A percentile compares a stretch with the other conserved stretches of the same genome.
phyloP scores from a whole-genome alignment of 1,140 invertebrate genomes.

The Brachionus calyciflorus region DNA sequence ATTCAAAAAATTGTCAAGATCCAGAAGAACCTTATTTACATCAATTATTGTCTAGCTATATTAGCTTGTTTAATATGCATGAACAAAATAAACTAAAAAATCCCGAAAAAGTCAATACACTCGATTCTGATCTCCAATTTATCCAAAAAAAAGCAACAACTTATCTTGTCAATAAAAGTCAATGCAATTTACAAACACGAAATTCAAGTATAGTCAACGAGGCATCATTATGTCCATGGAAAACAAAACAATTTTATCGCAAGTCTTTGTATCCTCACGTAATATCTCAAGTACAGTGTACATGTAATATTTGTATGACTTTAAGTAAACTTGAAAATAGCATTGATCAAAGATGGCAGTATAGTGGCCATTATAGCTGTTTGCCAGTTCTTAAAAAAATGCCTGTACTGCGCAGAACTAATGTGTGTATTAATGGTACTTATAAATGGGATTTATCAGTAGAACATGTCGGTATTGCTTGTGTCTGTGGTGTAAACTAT shows the following conservation, averaged over 20 bases:
- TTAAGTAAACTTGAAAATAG: no score
- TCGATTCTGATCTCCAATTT: background rate
- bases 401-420: background rate
- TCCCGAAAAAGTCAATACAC: background rate
- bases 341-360: no score
- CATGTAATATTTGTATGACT: background rate
- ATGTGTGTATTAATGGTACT: background rate
- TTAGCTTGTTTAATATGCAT: background rate
- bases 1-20: background rate
- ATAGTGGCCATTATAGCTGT: background rate
- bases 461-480: slow-evolving; percentile 13
- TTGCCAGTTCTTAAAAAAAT: background rate
- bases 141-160: slow-evolving; percentile 12
- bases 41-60: background rate
- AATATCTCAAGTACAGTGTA: slow-evolving; percentile 16
- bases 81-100: background rate
- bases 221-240: slow-evolving; percentile 9
- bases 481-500: slow-evolving; percentile 9
- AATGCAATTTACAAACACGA: background rate
- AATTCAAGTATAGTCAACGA: slow-evolving; percentile 2
- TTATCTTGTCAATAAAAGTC: background rate
- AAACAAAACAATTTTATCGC: background rate
- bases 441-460: slow-evolving; percentile 12
- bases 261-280: background rate
- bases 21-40: background rate